Evolutionary conservation across 2,888 invertebrate genomes (phyloP), one percentile per base, ranked within the genome.

Genomic region (Meganola albula): DNA sequence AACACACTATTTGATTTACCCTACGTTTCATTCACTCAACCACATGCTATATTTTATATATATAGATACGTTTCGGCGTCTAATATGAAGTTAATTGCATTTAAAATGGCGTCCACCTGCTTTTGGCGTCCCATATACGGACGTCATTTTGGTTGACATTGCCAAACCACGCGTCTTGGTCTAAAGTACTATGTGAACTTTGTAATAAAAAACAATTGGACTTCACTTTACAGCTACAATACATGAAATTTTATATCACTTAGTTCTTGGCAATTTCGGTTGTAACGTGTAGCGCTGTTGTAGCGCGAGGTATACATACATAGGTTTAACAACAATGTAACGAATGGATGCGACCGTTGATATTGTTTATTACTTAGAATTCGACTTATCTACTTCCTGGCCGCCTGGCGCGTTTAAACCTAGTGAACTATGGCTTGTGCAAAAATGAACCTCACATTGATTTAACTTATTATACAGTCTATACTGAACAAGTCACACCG

Each of bases 401-500:
- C 12, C 16, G 16, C 16, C 16, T 16, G 16, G 16, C 16, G 16
- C 4, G 16, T 10, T 20, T 16, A 12, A 26, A 32, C 22, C 27
- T 16, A 12, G 33, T 33, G 27, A 27, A 27, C 33, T 33, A 27
- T 27, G 34, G 12, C 22, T 7, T 16, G 16, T 16, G 16, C 16
- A 16, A 16, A 16, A 16, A 28, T 28, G 13, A 11, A 20, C 14
- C 21, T 34, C 2, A 26, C 29, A 30, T 34, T 34, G 34, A 29
- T 34, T 34, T 29, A 34, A 29, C 29, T 28, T 35, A 35, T 35
- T 35, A 29, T 29, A 29, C 26, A 21, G 25, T 35, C 34, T 25
- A 30, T 5, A 30, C n/a, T 24, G n/a, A 29, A 29, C 21, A 26
- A 24, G 24, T 29, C 29, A 35, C 34, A 35, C 34, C 21, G 25